These are phyloP conservation scores for Echinarachnius parma DNA, from an alignment of 53 echinoderm and acorn worm genomes.

Conservation along the genomic window DNA sequence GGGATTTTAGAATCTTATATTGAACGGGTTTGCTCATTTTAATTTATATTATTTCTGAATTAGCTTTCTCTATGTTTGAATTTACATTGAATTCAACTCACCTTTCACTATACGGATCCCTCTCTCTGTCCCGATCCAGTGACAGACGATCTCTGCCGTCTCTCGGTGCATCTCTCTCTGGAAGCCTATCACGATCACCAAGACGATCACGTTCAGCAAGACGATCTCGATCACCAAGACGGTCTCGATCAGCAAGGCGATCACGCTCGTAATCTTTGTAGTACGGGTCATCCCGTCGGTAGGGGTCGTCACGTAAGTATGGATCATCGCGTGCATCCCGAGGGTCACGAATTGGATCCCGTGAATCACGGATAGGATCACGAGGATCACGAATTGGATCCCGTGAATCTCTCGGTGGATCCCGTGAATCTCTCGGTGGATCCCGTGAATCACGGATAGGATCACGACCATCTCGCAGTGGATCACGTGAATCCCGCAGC, in stretches of 20 bases:
- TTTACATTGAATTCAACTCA: background rate
- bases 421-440: conserved; percentile 27
- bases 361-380: background rate
- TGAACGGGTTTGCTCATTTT: no score
- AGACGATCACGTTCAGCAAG: conserved; percentile 2
- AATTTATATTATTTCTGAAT: no score
- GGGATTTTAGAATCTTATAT: no score
- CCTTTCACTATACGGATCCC: conserved; percentile 19
- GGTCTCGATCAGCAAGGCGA: conserved; percentile 7
- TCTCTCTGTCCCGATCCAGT: conserved; percentile 28
- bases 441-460: conserved; percentile 4
- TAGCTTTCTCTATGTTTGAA: no score
- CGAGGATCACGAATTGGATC: background rate
- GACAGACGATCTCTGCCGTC: conserved; percentile 17
- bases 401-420: background rate
- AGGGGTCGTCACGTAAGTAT: conserved; percentile 67
- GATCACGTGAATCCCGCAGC: background rate
- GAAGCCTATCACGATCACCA: background rate
- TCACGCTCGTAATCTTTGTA: conserved; percentile 38
- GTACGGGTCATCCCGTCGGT: conserved; percentile 63
- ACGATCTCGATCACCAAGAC: conserved; percentile 6
- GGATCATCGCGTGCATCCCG: conserved; percentile 59
- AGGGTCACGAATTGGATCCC: conserved; percentile 9
- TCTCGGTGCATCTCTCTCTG: conserved; percentile 6
- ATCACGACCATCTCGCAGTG: background rate